These are phyloP conservation scores for Agrypnia vestita DNA, from an alignment of 1,140 invertebrate genomes.

Conservation along the genomic window DNA sequence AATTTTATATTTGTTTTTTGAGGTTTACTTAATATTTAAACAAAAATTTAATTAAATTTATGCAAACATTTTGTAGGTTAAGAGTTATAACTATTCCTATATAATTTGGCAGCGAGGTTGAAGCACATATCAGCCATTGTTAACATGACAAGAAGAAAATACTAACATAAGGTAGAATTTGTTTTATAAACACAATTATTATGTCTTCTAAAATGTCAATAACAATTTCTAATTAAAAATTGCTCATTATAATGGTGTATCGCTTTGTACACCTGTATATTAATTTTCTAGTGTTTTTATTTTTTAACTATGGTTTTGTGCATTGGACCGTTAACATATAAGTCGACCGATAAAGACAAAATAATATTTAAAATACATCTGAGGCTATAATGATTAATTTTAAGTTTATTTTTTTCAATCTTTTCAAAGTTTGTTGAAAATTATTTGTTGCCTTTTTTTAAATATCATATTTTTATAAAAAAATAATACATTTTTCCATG, in stretches of 20 bases:
- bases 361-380: slow-evolving; percentile 13
- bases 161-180: too few species aligned
- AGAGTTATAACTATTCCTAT: not conserved
- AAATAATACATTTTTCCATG: too few species aligned
- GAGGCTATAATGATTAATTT: slow-evolving; percentile 27
- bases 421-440: not conserved
- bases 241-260: not conserved
- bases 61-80: not conserved
- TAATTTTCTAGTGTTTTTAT: too few species aligned
- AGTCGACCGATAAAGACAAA: not conserved
- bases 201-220: not conserved
- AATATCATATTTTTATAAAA: not conserved
- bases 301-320: too few species aligned
- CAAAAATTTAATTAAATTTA: not conserved
- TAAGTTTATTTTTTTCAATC: slow-evolving; percentile 13
- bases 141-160: slow-evolving; percentile 1
- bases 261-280: too few species aligned
- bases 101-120: not conserved
- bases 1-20: slow-evolving; percentile 9
- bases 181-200: too few species aligned
- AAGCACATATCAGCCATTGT: not conserved
- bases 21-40: slow-evolving; percentile 6
- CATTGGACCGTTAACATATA: too few species aligned
- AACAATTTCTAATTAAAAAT: not conserved
- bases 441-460: slow-evolving; percentile 4